Percentiles rank a stretch among this genome's conserved stretches.
phyloP scores from a whole-genome alignment of 2,888 invertebrate species.

The Imbricaverruca yamaguchii region DNA sequence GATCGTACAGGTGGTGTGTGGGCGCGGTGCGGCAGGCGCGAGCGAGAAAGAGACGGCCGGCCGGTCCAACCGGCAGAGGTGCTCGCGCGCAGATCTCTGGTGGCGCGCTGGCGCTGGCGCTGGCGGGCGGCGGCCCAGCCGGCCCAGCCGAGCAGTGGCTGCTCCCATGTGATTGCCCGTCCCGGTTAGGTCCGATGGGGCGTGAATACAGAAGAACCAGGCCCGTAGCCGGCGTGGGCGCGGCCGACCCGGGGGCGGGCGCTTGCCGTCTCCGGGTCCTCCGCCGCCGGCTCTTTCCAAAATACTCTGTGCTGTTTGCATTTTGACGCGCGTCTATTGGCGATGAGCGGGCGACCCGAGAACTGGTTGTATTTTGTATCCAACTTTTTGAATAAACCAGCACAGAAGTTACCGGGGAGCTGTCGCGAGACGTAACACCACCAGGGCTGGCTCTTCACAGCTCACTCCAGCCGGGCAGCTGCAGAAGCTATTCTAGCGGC shows the following conservation, averaged over 20 bases:
- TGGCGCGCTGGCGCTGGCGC: no score
- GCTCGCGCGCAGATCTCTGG: no score
- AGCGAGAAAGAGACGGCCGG: neutral
- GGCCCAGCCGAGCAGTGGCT: neutral
- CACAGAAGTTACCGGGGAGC: neutral
- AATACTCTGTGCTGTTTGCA: slow-evolving; percentile 4
- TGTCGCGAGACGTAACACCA: no score
- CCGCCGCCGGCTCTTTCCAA: neutral
- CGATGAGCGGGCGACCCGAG: neutral
- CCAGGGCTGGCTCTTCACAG: no score
- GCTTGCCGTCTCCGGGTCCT: neutral
- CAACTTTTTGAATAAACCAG: slow-evolving; percentile 15
- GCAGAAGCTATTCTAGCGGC: no score
- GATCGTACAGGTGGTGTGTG: neutral
- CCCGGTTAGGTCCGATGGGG: no score
- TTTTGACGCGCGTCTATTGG: neutral
- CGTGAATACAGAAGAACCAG: neutral
- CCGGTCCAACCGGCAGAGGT: neutral
- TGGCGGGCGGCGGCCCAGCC: neutral
- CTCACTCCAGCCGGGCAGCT: no score
- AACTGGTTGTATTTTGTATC: neutral
- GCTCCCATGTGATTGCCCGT: no score
- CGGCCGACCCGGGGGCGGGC: neutral
- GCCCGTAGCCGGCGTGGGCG: neutral
- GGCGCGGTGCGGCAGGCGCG: neutral